Evolutionary conservation across 2,888 invertebrate genomes (phyloP).

Genomic region (Willowsia nigromaculata): DNA sequence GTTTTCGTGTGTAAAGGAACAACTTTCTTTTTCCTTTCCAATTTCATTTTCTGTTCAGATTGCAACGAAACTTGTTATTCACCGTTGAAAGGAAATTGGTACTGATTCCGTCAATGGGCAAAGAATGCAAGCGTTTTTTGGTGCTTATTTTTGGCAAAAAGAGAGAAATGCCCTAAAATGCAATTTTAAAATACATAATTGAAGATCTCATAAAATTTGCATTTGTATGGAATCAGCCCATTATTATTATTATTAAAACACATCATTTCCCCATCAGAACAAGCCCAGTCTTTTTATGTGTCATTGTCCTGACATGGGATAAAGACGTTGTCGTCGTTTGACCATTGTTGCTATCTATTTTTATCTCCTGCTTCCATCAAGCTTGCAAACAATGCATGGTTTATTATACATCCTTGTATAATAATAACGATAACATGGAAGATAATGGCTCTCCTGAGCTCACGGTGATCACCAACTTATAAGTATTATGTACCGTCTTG

Average conservation of each 20-base stretch:
- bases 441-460: not conserved
- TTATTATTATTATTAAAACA: not conserved
- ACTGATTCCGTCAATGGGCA: not conserved
- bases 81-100: not conserved
- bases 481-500: not conserved
- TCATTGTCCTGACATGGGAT: not conserved
- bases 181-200: not conserved
- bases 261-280: not conserved
- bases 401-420: not conserved
- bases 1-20: too few species aligned
- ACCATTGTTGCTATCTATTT: not conserved
- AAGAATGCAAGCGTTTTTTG: too few species aligned
- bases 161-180: not conserved
- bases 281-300: not conserved
- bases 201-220: slow-evolving; percentile 11
- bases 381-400: slow-evolving; percentile 13
- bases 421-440: not conserved
- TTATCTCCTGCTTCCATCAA: not conserved
- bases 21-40: slow-evolving; percentile 20
- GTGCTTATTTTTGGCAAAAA: not conserved
- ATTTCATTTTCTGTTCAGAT: not conserved
- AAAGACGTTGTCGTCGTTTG: slow-evolving; percentile 2
- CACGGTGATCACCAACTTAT: slow-evolving; percentile 12
- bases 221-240: not conserved
- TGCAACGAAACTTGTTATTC: not conserved